These are phyloP conservation scores for Hydrocynus forskahlii DNA, from an alignment of 2,797 vertebrate genomes.

Conservation along the genomic window DNA sequence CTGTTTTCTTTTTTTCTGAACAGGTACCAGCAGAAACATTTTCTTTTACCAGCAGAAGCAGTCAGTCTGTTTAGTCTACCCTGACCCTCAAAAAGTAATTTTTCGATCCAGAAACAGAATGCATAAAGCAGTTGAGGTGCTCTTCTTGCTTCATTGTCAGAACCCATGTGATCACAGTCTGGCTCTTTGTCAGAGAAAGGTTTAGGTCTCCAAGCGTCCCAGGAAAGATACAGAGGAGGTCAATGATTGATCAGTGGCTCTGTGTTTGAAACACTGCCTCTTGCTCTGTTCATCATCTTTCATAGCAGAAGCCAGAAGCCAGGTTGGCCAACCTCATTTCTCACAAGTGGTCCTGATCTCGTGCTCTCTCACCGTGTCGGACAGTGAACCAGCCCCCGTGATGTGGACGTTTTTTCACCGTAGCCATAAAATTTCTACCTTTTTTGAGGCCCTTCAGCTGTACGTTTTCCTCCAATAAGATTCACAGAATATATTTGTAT, in stretches of 20 bases:
- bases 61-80: too few relatives aligned
- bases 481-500: too few relatives aligned
- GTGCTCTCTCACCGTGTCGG: not conserved
- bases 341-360: constrained; percentile 10
- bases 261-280: not conserved
- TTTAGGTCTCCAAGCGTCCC: not conserved
- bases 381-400: not conserved
- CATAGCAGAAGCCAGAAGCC: not conserved
- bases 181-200: not conserved
- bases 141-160: not conserved
- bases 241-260: not conserved
- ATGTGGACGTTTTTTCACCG: not conserved
- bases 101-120: too few relatives aligned
- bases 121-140: too few relatives aligned
- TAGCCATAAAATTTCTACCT: too few relatives aligned
- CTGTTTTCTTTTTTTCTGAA: too few relatives aligned
- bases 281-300: not conserved
- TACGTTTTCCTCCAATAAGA: too few relatives aligned
- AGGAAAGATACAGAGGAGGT: not conserved
- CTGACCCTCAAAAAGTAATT: too few relatives aligned
- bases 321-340: not conserved
- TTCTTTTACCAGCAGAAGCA: too few relatives aligned
- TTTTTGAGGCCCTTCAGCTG: too few relatives aligned
- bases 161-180: not conserved
- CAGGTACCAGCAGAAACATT: too few relatives aligned